Evolutionary conservation across 2,888 invertebrate species (phyloP), one percentile per base, ranked within the genome.

Genomic region (Labia minor): DNA sequence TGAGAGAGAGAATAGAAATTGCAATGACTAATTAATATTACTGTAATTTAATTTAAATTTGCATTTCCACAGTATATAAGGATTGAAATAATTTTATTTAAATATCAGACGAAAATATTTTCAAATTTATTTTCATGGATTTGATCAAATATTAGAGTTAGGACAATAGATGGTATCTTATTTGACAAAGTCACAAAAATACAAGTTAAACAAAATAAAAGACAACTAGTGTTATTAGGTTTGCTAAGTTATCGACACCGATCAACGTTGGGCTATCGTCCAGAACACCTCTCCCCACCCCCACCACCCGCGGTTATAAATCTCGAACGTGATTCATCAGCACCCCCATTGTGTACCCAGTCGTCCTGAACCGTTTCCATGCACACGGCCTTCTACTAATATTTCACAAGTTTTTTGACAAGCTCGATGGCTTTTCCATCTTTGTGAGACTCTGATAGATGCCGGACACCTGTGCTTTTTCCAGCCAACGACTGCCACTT

Each of bases 361-460:
- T 16, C 49, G n/a, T 14, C 49, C 49, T 49, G n/a, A 16, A 37
- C 21, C 65, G 11, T 64, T 19, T 67, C 63, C 65, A 69, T 67
- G 69, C 69, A 67, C 69, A 67, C 66, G 70, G 69, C 69, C 67
- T 68, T 67, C 77, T 78, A 78, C 80, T 83, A 80, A 84, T 84
- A 84, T 84, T 84, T 84, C 82, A 84, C 82, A 81, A 83, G 81
- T 83, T 84, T 49, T 84, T 83, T 84, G 84, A 84, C 85, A 83
- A 81, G 78, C 79, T 80, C 79, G 82, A 83, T 82, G 82, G 82
- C 81, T 81, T 81, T 80, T 79, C 80, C 80, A 79, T 81, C 79
- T 80, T 74, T 74, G 73, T 73, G 72, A 74, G 72, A 71, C 71
- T 70, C 71, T 70, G 70, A 71, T 69, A 70, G 72, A 73, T 70